Percentiles rank a stretch among this genome's conserved stretches.
Conservation (phyloP, 2,888 invertebrate genomes). For the Antitype chi region DNA sequence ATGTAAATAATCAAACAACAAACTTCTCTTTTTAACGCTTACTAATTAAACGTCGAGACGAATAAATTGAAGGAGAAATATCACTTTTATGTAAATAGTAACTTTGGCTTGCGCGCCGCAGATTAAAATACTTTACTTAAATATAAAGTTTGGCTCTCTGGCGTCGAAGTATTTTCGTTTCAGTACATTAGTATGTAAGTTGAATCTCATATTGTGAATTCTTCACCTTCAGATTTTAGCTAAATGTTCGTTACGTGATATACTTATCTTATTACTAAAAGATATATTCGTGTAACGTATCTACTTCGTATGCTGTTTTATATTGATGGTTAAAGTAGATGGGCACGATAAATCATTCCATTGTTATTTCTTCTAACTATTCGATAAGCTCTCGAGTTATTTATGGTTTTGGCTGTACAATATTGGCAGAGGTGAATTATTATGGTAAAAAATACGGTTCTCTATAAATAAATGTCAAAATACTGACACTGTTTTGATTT, state of each 20-base stretch:
- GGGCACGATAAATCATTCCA: slow-evolving; percentile 58
- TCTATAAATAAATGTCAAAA: slow-evolving; percentile 9
- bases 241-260: slow-evolving; percentile 6
- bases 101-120: slow-evolving; percentile 46
- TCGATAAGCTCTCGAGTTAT: slow-evolving; percentile 63
- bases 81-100: slow-evolving; percentile 57
- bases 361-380: slow-evolving; percentile 58
- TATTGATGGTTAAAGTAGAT: slow-evolving; percentile 51
- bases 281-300: slow-evolving; percentile 28
- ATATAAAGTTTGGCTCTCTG: slow-evolving; percentile 50
- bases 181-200: slow-evolving; percentile 46
- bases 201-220: slow-evolving; percentile 18
- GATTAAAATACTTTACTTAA: slow-evolving; percentile 59
- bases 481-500: background rate
- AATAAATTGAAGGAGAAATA: slow-evolving; percentile 50
- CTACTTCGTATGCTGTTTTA: slow-evolving; percentile 44
- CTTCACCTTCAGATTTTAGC: slow-evolving; percentile 26
- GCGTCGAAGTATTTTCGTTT: slow-evolving; percentile 44
- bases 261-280: slow-evolving; percentile 15
- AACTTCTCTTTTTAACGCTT: slow-evolving; percentile 37
- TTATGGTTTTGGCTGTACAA: slow-evolving; percentile 54
- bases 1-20: slow-evolving; percentile 50
- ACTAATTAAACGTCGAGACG: slow-evolving; percentile 51
- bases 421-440: slow-evolving; percentile 54
- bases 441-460: slow-evolving; percentile 42